These are phyloP conservation scores for Pygocentrus nattereri DNA, from an alignment of 2,797 vertebrate genomes.

Conservation along the genomic window DNA sequence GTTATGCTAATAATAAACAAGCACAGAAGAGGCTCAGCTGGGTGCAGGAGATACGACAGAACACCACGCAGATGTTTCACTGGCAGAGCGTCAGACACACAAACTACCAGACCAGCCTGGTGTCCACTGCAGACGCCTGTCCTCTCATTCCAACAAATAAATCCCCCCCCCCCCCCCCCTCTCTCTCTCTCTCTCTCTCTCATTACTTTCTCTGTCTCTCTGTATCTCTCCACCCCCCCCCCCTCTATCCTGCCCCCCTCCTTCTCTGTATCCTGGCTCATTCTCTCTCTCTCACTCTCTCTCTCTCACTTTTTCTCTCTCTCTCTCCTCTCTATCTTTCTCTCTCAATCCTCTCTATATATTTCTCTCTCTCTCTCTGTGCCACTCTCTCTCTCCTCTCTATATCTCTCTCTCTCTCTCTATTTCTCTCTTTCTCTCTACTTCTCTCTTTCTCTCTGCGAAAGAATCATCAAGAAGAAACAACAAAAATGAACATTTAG, in stretches of 20 bases:
- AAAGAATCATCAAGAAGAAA: too few species aligned
- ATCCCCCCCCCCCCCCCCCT: not conserved
- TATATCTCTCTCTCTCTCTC: not conserved
- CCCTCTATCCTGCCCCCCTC: constrained; percentile 3
- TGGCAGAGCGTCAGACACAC: constrained; percentile 20
- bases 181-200: not conserved
- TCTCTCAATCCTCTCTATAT: too few species aligned
- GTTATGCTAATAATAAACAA: not conserved
- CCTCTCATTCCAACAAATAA: not conserved
- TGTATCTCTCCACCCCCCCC: too few species aligned
- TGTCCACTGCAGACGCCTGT: too few species aligned
- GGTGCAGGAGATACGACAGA: not conserved
- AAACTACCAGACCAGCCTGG: not conserved
- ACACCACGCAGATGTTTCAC: constrained; percentile 1
- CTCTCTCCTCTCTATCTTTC: too few species aligned
- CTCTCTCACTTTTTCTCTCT: not conserved
- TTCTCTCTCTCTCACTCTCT: not conserved
- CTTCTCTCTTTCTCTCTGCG: not conserved
- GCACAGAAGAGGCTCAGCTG: not conserved
- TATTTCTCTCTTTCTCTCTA: not conserved
- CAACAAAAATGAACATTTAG: too few species aligned
- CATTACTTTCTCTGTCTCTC: too few species aligned
- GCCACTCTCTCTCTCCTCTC: not conserved
- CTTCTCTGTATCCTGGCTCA: too few species aligned
- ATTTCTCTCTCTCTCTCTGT: not conserved